These are phyloP conservation scores for Limulus polyphemus DNA, from an alignment of 2,888 invertebrate species.

Conservation along the genomic window DNA sequence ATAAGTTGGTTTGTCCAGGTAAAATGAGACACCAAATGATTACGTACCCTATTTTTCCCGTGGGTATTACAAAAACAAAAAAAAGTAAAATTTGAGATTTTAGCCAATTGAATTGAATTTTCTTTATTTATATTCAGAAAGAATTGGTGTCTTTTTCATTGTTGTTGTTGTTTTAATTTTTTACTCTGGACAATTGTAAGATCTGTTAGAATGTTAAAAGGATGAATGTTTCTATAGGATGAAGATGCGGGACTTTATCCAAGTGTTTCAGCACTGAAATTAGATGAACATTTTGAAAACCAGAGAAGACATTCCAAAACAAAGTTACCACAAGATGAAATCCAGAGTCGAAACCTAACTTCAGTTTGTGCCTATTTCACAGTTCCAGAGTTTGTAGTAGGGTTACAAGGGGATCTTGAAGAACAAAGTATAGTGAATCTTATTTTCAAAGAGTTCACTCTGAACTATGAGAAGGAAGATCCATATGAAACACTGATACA, in stretches of 20 bases:
- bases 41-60: too few relatives aligned
- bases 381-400: constrained; percentile 28
- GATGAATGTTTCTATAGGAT: too few relatives aligned
- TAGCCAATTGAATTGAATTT: too few relatives aligned
- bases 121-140: too few relatives aligned
- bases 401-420: constrained; percentile 34
- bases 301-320: constrained; percentile 2
- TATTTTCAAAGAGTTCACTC: constrained; percentile 66
- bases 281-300: constrained; percentile 5
- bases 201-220: too few relatives aligned
- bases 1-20: too few relatives aligned
- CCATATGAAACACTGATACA: constrained; percentile 58
- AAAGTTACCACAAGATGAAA: neutral
- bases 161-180: too few relatives aligned
- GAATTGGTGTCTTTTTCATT: too few relatives aligned
- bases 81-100: too few relatives aligned
- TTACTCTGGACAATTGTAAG: too few relatives aligned
- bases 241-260: constrained; percentile 2
- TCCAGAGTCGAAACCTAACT: constrained; percentile 1
- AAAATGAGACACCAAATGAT: too few relatives aligned
- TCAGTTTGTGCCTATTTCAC: constrained; percentile 11
- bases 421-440: constrained; percentile 56
- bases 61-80: too few relatives aligned
- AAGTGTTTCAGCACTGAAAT: constrained; percentile 17
- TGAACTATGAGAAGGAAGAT: constrained; percentile 54